Percentiles rank a stretch among this genome's conserved stretches.
Conservation (phyloP, 2,888 invertebrate genomes). For the Strigamia maritima region DNA sequence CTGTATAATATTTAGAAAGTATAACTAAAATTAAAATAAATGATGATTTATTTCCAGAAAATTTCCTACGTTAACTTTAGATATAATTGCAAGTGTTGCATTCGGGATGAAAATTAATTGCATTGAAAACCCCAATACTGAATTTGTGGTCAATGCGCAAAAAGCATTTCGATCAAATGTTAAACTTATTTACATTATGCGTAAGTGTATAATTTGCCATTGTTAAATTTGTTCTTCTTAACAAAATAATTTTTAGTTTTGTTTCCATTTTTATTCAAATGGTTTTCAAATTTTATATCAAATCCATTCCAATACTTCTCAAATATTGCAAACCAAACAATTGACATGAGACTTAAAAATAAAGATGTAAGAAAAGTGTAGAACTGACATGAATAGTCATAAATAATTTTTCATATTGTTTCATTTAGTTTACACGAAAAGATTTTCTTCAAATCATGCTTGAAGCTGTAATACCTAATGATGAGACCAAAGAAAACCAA, state of each 20-base stretch:
- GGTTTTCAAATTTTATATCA: background rate
- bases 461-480: conserved; percentile 1
- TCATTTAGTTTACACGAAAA: background rate
- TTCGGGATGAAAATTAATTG: conserved; percentile 8
- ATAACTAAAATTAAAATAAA: background rate
- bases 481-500: background rate
- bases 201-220: no score
- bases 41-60: background rate
- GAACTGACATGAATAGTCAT: no score
- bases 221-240: background rate
- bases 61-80: background rate
- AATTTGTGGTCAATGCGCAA: conserved; percentile 5
- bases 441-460: conserved; percentile 38
- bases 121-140: conserved; percentile 2
- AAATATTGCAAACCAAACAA: background rate
- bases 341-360: conserved; percentile 18
- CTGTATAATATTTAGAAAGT: background rate
- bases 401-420: background rate
- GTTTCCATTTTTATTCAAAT: background rate
- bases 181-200: background rate
- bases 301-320: background rate
- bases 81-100: conserved; percentile 22
- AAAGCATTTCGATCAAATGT: background rate
- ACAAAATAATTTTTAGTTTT: background rate
- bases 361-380: background rate